phyloP scores from a whole-genome alignment of 2,113 vertebrate genomes.

The Turnix velox region DNA sequence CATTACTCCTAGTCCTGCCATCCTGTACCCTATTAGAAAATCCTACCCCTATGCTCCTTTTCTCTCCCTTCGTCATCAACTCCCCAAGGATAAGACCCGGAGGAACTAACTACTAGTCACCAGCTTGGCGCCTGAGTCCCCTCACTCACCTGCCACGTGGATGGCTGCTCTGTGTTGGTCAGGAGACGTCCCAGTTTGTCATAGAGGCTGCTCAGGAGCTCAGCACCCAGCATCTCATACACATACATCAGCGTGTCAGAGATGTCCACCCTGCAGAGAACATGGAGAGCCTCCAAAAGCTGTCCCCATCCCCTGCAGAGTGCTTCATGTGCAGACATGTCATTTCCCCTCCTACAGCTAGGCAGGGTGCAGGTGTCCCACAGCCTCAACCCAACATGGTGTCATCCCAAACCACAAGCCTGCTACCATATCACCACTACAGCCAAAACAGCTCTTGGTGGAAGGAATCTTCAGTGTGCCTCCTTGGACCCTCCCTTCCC shows the following conservation, averaged over 20 bases:
- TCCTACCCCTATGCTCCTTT: background rate
- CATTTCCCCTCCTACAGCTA: background rate
- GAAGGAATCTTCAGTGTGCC: background rate
- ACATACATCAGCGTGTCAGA: slow-evolving; percentile 99
- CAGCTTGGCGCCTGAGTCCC: background rate
- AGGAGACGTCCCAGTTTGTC: slow-evolving; percentile 95
- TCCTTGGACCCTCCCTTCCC: background rate
- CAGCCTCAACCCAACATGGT: background rate
- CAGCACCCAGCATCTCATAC: slow-evolving; percentile 97
- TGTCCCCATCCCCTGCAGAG: background rate
- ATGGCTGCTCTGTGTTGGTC: slow-evolving; percentile 89
- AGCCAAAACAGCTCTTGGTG: background rate
- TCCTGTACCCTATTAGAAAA: no score
- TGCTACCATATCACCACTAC: background rate
- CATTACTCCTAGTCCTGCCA: no score
- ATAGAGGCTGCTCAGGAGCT: slow-evolving; percentile 97
- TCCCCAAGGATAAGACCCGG: fast-evolving
- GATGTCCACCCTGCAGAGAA: slow-evolving; percentile 89
- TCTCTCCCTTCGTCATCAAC: background rate
- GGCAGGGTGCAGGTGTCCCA: background rate
- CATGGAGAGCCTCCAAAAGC: background rate
- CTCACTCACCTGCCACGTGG: slow-evolving; percentile 91
- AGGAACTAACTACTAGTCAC: background rate
- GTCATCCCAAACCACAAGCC: background rate
- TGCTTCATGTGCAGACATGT: fast-evolving